phyloP scores from a whole-genome alignment of 2,113 vertebrate species.

The Aspidoscelis tigris region DNA sequence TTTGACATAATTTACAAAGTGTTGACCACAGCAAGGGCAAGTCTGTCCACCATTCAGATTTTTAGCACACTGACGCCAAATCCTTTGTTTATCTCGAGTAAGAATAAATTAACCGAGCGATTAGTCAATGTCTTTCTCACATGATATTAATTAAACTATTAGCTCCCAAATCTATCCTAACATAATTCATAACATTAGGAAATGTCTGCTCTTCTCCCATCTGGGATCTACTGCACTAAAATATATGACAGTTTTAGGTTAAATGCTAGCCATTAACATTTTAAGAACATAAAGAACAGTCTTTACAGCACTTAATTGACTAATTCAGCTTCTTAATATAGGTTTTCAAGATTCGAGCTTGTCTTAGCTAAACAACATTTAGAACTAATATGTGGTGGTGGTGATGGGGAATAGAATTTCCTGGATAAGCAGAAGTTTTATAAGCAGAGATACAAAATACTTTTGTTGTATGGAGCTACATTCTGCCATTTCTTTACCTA shows the following conservation, averaged over 20 bases:
- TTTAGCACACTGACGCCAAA: not conserved
- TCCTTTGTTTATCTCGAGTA: not conserved
- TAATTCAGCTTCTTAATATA: not conserved
- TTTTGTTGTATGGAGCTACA: not conserved
- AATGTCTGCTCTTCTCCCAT: not conserved
- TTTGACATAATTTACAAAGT: not conserved
- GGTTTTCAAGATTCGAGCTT: not conserved
- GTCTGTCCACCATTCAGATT: not conserved
- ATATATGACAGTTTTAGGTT: not conserved
- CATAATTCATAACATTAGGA: not conserved
- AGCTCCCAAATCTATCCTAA: not conserved
- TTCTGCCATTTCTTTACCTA: not conserved
- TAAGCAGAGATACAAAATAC: not conserved
- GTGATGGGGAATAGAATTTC: not conserved
- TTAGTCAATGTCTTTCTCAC: not conserved
- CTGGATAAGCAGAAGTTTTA: not conserved
- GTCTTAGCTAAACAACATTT: not conserved
- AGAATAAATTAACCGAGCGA: not conserved
- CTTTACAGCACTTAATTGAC: not conserved
- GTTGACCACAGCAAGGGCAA: not conserved
- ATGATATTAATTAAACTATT: not conserved
- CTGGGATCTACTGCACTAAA: not conserved
- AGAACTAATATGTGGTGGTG: not conserved
- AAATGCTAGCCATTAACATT: not conserved
- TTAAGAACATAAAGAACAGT: too few relatives aligned